Evolutionary conservation across 35 echinoderm and acorn worm species (phyloP).

Genomic region (Apostichopus californicus): DNA sequence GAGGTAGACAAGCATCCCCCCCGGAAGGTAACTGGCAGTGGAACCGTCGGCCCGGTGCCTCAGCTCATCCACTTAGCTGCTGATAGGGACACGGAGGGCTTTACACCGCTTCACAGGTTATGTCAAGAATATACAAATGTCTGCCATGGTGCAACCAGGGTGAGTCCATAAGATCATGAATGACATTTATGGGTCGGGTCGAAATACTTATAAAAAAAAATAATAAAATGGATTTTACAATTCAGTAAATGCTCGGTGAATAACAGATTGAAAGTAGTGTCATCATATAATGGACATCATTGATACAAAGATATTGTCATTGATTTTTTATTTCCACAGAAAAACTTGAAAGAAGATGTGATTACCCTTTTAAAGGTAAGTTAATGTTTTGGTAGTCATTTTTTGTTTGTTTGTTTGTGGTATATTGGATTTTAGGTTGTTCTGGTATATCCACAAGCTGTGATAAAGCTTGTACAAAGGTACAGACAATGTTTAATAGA

Average conservation of each 20-base stretch:
- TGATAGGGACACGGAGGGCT: background rate
- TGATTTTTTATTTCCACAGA: background rate
- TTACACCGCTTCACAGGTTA: slow-evolving; percentile 45
- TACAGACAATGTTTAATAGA: no score
- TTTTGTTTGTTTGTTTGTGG: background rate
- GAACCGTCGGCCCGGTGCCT: background rate
- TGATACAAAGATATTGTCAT: no score
- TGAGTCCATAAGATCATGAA: background rate
- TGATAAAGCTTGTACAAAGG: no score
- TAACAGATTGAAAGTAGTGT: no score
- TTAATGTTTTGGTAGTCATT: background rate
- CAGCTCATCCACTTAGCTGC: slow-evolving; percentile 28
- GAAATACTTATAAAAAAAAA: no score
- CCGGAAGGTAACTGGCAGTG: background rate
- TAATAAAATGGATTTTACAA: no score
- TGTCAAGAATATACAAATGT: background rate
- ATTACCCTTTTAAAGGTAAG: slow-evolving; percentile 40
- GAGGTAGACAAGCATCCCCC: background rate
- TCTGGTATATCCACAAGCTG: no score
- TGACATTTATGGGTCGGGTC: no score
- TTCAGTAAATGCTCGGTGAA: no score
- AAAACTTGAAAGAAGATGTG: slow-evolving; percentile 42
- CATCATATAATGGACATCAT: no score
- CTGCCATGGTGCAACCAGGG: background rate
- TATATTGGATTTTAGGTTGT: no score